These are phyloP conservation scores for Pantelozetes paolii DNA, from an alignment of 2,888 invertebrate species.

Conservation along the genomic window DNA sequence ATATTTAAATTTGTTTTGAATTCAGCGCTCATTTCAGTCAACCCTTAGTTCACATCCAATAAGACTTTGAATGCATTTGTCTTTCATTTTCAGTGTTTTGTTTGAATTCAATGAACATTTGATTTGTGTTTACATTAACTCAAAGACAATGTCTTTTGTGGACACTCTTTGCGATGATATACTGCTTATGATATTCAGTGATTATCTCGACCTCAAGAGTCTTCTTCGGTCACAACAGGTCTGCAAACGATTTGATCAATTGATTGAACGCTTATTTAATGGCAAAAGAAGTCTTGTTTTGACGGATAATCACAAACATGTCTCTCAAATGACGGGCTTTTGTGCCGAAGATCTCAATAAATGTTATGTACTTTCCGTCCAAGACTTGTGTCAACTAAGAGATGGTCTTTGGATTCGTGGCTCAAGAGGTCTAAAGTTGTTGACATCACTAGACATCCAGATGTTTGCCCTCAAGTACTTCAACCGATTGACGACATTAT, in stretches of 20 bases:
- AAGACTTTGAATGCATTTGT: too few species aligned
- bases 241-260: background rate
- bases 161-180: background rate
- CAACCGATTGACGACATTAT: background rate
- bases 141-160: background rate
- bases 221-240: background rate
- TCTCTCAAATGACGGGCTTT: background rate
- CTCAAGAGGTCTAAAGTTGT: background rate
- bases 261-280: background rate
- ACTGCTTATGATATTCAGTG: background rate
- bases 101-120: too few species aligned
- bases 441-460: background rate
- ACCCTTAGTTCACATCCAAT: too few species aligned
- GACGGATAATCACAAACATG: background rate
- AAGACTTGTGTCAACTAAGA: background rate
- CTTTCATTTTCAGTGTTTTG: too few species aligned
- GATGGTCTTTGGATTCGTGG: background rate
- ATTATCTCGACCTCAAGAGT: background rate
- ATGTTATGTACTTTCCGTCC: background rate
- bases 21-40: too few species aligned
- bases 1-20: too few species aligned
- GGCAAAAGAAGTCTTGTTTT: background rate
- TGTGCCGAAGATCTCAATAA: background rate
- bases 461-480: background rate
- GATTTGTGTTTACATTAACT: too few species aligned